Conservation (phyloP, 2,888 invertebrate genomes). For the Mythimna lalbum region DNA sequence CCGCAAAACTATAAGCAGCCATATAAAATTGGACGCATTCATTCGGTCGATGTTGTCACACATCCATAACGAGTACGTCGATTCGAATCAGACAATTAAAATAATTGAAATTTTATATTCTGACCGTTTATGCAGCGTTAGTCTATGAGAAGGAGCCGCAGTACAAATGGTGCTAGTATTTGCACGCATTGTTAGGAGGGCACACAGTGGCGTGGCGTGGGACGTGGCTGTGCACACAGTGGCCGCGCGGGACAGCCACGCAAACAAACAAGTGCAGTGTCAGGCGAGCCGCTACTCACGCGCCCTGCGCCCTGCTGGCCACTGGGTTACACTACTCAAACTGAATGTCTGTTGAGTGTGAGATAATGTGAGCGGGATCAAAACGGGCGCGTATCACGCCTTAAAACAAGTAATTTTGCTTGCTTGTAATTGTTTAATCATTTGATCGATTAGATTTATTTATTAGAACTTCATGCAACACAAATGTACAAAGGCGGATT, state of each 20-base stretch:
- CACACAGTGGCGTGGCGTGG: conserved; percentile 6
- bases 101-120: neutral
- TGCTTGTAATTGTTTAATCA: too few relatives aligned
- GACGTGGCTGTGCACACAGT: neutral
- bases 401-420: neutral
- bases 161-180: conserved; percentile 1
- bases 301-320: neutral
- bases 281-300: neutral
- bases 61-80: neutral
- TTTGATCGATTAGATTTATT: too few relatives aligned
- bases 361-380: neutral
- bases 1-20: neutral
- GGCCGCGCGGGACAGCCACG: neutral
- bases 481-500: too few relatives aligned
- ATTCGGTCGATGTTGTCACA: neutral
- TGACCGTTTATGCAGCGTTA: neutral
- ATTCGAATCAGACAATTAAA: conserved; percentile 8
- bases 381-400: neutral
- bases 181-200: neutral
- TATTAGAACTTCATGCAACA: too few relatives aligned
- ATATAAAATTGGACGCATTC: neutral
- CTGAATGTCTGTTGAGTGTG: conserved; percentile 1
- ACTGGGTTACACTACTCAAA: neutral
- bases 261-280: conserved; percentile 25
- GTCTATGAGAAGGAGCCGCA: too few relatives aligned